These are phyloP conservation scores for Macrophya annulata DNA, from an alignment of 2,888 invertebrate species.

Conservation along the genomic window DNA sequence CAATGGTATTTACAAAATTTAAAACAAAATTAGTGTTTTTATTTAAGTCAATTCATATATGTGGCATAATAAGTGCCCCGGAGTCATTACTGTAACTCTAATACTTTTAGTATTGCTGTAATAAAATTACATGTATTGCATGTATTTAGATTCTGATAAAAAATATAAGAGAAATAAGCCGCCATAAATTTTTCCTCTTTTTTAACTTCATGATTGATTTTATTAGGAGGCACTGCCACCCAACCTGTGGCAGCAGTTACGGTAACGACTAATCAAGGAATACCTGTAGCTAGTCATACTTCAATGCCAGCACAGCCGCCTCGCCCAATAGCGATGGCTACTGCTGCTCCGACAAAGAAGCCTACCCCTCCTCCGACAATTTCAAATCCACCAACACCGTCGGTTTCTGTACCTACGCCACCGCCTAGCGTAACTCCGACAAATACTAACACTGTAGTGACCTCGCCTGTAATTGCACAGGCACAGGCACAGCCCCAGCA, in stretches of 20 bases:
- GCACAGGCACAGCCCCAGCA: slow-evolving; percentile 49
- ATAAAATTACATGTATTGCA: background rate
- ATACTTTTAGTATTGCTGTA: background rate
- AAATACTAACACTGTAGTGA: slow-evolving; percentile 72
- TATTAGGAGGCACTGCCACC: slow-evolving; percentile 79
- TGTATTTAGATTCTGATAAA: too few relatives aligned
- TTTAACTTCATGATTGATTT: slow-evolving; percentile 21
- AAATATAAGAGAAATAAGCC: background rate
- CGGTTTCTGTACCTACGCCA: slow-evolving; percentile 74
- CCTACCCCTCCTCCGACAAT: slow-evolving; percentile 74
- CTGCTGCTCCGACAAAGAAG: slow-evolving; percentile 77
- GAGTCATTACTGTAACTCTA: background rate
- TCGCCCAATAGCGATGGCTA: slow-evolving; percentile 75
- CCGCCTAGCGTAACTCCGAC: slow-evolving; percentile 76
- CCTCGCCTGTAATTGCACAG: slow-evolving; percentile 74
- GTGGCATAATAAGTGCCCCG: background rate
- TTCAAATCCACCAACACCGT: slow-evolving; percentile 73
- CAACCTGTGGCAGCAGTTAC: slow-evolving; percentile 82
- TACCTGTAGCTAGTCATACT: slow-evolving; percentile 77
- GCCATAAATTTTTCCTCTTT: background rate
- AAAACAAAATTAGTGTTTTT: background rate
- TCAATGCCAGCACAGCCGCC: slow-evolving; percentile 74
- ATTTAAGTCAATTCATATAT: background rate
- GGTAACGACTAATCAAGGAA: slow-evolving; percentile 76
- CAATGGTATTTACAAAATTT: background rate